Base-by-base conservation (phyloP, 2,888 invertebrate genomes). In the Brachyptera putata region DNA sequence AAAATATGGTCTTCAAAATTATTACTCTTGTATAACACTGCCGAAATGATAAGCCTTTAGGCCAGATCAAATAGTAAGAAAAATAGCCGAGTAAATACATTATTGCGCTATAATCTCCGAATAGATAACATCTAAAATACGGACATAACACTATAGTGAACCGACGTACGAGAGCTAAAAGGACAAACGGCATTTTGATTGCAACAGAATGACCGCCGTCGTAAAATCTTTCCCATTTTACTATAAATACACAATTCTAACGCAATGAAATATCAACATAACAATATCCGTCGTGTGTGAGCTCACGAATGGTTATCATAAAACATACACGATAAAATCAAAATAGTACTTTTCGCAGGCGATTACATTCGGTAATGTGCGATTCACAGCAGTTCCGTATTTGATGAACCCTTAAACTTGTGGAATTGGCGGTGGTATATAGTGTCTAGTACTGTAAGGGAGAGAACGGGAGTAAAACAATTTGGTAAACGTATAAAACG, bases 401-500 rank as follows among this genome's bases (percentile, higher is more conserved):
- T 30, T 43, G 43, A 43, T 43, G 43, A 43, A 11, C 43, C 11
- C 21, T 21, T 43, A 14, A 21, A 11, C 21, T 21, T n/a, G 18
- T 43, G 18, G 2, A 21, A 7, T 5, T 30, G 30, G 11, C 30
- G 30, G 11, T 11, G 30, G 7, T 7, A 5, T 7, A 30, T 30
- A 7, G 30, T 30, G 30, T 30, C 11, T 11, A 30, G 30, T 5
- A 7, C 11, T 30, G 11, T 5, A 11, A 5, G 30, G 30, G 30
- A 36, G 49, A 4, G 26, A 16, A 24, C 26, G 49, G 53, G 53
- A 21, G 16, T 46, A 58, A 55, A 55, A 60, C 59, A 60, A 60
- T 60, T 60, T 60, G 34, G 59, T 43, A 14, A 46, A 21, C 43
- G 36, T 16, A 43, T 55, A 60, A 55, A 55, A 34, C 59, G 59